A percentile compares a stretch with the other conserved stretches of the same genome.
These are phyloP conservation scores for Petromus typicus DNA, from an alignment of 2,113 vertebrate genomes.

Conservation along the genomic window DNA sequence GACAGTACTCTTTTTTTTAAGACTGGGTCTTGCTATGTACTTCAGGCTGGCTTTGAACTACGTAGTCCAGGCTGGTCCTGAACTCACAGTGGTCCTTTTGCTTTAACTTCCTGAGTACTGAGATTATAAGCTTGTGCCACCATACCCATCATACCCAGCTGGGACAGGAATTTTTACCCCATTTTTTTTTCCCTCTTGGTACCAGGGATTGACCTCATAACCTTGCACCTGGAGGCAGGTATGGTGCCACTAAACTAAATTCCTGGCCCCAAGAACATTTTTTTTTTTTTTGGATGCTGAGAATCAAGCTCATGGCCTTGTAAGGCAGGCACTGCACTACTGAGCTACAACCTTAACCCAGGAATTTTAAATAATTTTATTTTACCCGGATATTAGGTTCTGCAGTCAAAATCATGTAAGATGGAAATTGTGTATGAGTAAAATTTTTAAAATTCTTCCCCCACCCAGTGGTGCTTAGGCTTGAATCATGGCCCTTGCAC, in stretches of 20 bases:
- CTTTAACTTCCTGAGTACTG: neutral
- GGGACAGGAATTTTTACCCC: neutral
- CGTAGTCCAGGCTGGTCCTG: neutral
- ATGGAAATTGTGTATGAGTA: conserved; percentile 44
- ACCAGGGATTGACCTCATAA: too few species aligned
- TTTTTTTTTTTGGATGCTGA: too few species aligned
- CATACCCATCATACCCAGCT: neutral
- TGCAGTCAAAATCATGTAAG: neutral
- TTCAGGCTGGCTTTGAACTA: neutral
- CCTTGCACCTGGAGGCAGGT: too few species aligned
- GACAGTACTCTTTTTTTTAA: neutral
- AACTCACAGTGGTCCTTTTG: neutral
- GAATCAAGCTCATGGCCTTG: too few species aligned
- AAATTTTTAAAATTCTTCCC: conserved; percentile 10
- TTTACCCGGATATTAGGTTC: neutral
- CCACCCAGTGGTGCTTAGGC: neutral
- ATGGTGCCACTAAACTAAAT: too few species aligned
- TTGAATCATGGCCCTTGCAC: neutral
- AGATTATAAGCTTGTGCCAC: neutral
- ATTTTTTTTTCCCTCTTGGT: too few species aligned
- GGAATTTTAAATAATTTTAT: neutral
- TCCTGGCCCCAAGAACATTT: too few species aligned
- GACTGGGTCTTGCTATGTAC: neutral
- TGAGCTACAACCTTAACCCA: neutral
- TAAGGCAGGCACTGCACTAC: too few species aligned